These are phyloP conservation scores for Gallinago jamesoni DNA, from an alignment of 2,113 vertebrate genomes.

Conservation along the genomic window DNA sequence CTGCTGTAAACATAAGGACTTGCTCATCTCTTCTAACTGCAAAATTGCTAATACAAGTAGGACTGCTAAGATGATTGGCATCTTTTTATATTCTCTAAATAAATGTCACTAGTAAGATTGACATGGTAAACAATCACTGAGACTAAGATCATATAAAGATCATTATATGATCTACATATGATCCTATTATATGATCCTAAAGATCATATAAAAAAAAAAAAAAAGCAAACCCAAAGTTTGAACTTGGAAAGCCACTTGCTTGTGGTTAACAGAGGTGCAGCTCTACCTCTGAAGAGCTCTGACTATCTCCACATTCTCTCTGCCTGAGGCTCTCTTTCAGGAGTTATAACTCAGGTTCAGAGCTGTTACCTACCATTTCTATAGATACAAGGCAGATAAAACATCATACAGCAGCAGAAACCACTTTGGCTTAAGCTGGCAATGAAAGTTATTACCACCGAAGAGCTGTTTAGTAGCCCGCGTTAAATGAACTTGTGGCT, in stretches of 20 bases:
- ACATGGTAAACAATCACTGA: background rate
- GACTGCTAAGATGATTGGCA: rapidly evolving
- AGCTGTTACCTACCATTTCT: background rate
- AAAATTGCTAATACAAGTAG: background rate
- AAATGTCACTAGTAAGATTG: background rate
- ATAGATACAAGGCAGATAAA: background rate
- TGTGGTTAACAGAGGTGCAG: background rate
- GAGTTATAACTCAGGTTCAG: background rate
- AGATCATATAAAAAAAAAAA: background rate
- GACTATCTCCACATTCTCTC: background rate
- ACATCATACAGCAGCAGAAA: background rate
- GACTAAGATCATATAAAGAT: too few species aligned
- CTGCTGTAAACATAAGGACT: background rate
- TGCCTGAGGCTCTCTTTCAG: background rate
- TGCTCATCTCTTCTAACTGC: background rate
- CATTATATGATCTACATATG: too few species aligned
- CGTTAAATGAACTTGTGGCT: background rate
- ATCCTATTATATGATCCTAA: too few species aligned
- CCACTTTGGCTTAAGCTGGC: background rate
- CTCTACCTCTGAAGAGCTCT: background rate
- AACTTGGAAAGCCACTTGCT: background rate
- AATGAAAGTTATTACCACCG: background rate
- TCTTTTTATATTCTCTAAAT: background rate
- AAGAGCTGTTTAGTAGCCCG: background rate
- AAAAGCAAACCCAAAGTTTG: background rate